phyloP scores from a whole-genome alignment of 2,888 invertebrate species.

The Ceramica pisi region DNA sequence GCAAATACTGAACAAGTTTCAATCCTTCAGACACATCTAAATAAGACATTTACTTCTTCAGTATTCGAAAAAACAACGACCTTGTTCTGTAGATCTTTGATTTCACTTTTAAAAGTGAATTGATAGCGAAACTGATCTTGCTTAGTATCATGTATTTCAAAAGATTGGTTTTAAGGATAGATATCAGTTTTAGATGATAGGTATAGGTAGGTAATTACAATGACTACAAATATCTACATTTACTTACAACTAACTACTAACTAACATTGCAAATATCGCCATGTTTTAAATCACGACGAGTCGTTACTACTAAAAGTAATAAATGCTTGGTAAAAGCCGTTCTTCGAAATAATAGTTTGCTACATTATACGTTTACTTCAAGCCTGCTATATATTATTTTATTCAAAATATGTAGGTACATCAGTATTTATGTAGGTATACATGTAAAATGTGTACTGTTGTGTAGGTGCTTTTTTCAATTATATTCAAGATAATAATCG shows the following conservation, averaged over 20 bases:
- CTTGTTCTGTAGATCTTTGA: too few species aligned
- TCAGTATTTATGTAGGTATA: background rate
- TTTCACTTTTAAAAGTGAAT: too few species aligned
- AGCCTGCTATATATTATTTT: background rate
- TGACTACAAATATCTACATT: slow-evolving; percentile 43
- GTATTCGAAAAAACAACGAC: too few species aligned
- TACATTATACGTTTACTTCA: background rate
- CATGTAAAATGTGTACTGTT: background rate
- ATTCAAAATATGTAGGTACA: slow-evolving; percentile 17
- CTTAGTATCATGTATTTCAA: background rate
- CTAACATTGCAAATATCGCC: slow-evolving; percentile 58
- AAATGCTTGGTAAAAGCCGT: slow-evolving; percentile 42
- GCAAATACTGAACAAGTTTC: background rate
- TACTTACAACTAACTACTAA: slow-evolving; percentile 46
- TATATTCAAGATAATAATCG: background rate
- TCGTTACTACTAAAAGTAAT: slow-evolving; percentile 34
- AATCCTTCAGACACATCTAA: too few species aligned
- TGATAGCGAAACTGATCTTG: too few species aligned
- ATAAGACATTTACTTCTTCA: too few species aligned
- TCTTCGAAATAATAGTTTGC: background rate
- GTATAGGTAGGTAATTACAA: background rate
- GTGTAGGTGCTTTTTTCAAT: background rate
- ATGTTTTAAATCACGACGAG: slow-evolving; percentile 22
- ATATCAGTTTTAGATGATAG: background rate
- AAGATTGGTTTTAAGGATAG: background rate